A percentile compares a stretch with the other conserved stretches of the same genome.
phyloP scores from a whole-genome alignment of 2,888 invertebrate genomes.

The Thysanoteuthis rhombus region DNA sequence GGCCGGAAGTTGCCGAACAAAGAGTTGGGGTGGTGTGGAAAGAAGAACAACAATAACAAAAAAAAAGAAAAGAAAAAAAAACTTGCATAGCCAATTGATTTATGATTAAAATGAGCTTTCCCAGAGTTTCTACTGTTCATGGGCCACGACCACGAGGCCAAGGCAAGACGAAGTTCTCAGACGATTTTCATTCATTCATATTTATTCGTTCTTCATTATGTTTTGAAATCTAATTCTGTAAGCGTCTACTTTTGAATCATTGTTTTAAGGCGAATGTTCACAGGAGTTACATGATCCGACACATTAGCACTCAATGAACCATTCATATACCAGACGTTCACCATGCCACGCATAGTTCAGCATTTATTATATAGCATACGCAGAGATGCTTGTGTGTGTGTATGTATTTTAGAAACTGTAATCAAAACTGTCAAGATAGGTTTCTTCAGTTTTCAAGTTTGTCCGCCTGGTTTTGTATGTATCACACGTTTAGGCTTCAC shows the following conservation, averaged over 20 bases:
- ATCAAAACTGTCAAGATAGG: too few species aligned
- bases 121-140: not conserved
- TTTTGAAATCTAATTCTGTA: not conserved
- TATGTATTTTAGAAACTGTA: too few species aligned
- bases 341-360: not conserved
- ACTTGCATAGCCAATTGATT: too few species aligned
- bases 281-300: not conserved
- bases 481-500: too few species aligned
- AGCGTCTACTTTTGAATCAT: not conserved
- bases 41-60: too few species aligned
- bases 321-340: not conserved
- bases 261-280: not conserved
- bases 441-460: too few species aligned
- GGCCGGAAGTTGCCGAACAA: not conserved
- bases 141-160: not conserved
- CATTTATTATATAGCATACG: too few species aligned
- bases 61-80: too few species aligned
- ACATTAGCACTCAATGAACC: not conserved
- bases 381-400: too few species aligned
- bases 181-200: not conserved
- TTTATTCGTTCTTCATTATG: not conserved
- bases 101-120: too few species aligned
- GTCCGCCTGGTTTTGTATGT: too few species aligned
- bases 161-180: not conserved
- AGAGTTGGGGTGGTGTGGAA: too few species aligned